Evolutionary conservation across 1,140 invertebrate genomes (phyloP).

Genomic region (Ericerus pela): DNA sequence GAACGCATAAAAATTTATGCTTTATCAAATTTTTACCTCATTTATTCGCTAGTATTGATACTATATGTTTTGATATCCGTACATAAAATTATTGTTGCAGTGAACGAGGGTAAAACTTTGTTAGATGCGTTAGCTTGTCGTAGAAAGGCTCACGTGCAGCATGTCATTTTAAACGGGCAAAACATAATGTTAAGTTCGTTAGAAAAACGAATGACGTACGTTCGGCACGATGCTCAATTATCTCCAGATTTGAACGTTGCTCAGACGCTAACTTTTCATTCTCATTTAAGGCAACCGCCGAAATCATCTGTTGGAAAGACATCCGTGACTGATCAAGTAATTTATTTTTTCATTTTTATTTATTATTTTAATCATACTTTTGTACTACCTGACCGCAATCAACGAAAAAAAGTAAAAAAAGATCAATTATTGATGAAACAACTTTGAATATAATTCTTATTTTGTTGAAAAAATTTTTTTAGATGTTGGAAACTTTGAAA

Average conservation of each 20-base stretch:
- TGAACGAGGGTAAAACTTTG: conserved; percentile 60
- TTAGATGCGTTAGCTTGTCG: conserved; percentile 65
- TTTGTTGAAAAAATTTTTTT: too few relatives aligned
- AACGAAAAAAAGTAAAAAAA: too few relatives aligned
- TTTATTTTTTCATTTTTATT: not conserved
- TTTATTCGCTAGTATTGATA: not conserved
- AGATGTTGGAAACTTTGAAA: too few relatives aligned
- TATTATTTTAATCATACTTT: too few relatives aligned
- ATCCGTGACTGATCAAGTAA: conserved; percentile 21
- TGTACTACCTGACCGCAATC: too few relatives aligned
- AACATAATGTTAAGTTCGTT: conserved; percentile 52
- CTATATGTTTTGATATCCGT: not conserved
- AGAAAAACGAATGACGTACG: conserved; percentile 45
- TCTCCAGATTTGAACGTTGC: conserved; percentile 35
- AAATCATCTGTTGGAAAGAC: conserved; percentile 18
- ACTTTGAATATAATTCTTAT: too few relatives aligned
- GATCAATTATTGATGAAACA: too few relatives aligned
- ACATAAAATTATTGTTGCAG: conserved; percentile 27
- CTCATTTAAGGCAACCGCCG: conserved; percentile 21
- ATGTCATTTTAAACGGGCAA: conserved; percentile 75
- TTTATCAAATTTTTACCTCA: not conserved
- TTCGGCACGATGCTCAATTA: conserved; percentile 39
- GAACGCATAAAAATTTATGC: too few relatives aligned
- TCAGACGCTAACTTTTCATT: conserved; percentile 23
- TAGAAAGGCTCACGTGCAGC: conserved; percentile 50